Evolutionary conservation across 2,888 invertebrate genomes (phyloP).

Genomic region (Bombylius discolor): DNA sequence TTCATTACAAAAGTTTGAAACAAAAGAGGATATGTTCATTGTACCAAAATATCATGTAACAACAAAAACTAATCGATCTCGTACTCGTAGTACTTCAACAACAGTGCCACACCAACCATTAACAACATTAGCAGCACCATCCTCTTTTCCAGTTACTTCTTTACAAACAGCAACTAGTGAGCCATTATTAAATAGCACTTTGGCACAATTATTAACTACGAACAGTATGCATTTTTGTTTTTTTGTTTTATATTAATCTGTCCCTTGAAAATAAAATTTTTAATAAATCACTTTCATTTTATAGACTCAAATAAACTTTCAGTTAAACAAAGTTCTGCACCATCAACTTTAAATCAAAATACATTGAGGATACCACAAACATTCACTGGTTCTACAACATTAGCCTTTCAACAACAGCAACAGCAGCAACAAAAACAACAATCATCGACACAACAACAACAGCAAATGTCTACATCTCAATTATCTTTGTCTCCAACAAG

Average conservation of each 20-base stretch:
- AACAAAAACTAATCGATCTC: constrained; percentile 9
- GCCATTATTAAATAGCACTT: constrained; percentile 61
- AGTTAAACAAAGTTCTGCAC: constrained; percentile 22
- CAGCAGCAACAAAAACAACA: constrained; percentile 18
- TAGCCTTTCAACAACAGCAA: constrained; percentile 12
- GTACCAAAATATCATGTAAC: constrained; percentile 32
- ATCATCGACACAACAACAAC: constrained; percentile 15
- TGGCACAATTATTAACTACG: constrained; percentile 66
- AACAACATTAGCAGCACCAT: not conserved
- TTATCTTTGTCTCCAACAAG: constrained; percentile 28
- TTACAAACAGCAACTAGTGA: constrained; percentile 64
- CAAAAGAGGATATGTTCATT: constrained; percentile 28
- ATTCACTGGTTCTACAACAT: constrained; percentile 9
- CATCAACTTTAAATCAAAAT: constrained; percentile 23
- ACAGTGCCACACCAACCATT: constrained; percentile 9
- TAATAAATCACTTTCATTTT: not conserved
- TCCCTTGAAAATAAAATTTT: not conserved
- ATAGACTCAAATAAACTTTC: constrained; percentile 6
- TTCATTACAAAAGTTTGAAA: constrained; percentile 35
- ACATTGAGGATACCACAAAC: constrained; percentile 10
- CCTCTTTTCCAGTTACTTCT: constrained; percentile 33
- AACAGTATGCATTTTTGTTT: constrained; percentile 16
- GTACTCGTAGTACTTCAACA: constrained; percentile 17
- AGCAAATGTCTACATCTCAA: constrained; percentile 14
- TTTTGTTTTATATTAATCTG: no score